Base-by-base conservation (phyloP, 2,113 vertebrate genomes). In the Synodontis membranacea region DNA sequence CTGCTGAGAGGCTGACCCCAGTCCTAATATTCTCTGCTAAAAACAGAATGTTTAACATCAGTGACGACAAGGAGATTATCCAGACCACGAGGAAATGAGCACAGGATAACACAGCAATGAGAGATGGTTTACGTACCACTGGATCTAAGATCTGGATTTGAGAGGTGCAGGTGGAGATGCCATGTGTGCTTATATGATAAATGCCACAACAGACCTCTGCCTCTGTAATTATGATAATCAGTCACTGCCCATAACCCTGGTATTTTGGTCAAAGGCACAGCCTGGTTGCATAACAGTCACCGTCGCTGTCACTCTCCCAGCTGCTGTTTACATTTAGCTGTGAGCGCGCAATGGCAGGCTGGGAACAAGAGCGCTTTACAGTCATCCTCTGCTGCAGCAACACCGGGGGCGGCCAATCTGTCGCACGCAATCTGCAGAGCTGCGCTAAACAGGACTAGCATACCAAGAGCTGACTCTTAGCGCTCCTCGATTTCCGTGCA, bases 301-400 rank as follows among this genome's bases (percentile, higher is more conserved):
- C 79, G 58, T 50, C 50, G 31, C 64, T 68, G 10, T 54, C 11
- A 19, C 78, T 86, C 72, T 84, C 54, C 58, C 92, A 91, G 90
- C 83, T 91, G 84, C 82, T 90, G 90, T 89, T 90, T 86, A 87
- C 85, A 88, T 56, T 39, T 54, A 85, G 83, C n/a, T 84, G 48
- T 46, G 66, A 88, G 80, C 78, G 10, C 23, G 37, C 80, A 70
- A 87, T 31, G 87, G 85, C 80, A 89, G 84, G 78, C 84, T 39
- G 48, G 31, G 66, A 82, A 72, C 50, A 62, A 80, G 84, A 68
- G 46, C 28, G 80, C 87, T 56, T 75, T 82, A 80, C 83, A 91
- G 86, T 91, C 88, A 89, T 89, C 83, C 60, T 50, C 39, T 83
- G 37, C 62, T 81, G 74, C 83, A 88, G 84, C 46, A 89, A 84